phyloP scores from a whole-genome alignment of 2,113 vertebrate genomes.

The Alosa alosa region DNA sequence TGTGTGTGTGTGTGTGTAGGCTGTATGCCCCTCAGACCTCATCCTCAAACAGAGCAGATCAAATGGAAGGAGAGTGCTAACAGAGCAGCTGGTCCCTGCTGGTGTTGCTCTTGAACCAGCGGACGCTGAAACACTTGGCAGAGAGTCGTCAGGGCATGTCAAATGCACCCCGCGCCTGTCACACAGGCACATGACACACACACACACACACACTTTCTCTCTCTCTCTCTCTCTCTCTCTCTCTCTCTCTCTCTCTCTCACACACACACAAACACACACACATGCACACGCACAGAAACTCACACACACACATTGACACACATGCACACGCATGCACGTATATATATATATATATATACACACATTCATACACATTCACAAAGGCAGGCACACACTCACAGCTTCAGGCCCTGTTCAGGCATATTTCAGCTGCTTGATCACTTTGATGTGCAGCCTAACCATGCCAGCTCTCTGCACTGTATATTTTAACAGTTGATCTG shows the following conservation, averaged over 20 bases:
- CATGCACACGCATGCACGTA: background rate
- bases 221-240: no score
- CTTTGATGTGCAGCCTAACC: conserved; percentile 2
- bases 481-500: background rate
- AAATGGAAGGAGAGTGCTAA: background rate
- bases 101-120: background rate
- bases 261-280: conserved; percentile 19
- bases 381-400: background rate
- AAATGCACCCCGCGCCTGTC: background rate
- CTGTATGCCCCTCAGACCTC: background rate
- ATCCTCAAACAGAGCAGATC: background rate
- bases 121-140: background rate
- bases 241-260: no score
- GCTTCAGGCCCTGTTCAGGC: background rate
- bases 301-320: background rate
- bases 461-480: background rate
- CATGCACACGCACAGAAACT: background rate
- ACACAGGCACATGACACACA: background rate
- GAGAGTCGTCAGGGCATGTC: background rate
- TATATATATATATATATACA: background rate
- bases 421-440: conserved; percentile 6
- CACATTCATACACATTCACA: background rate
- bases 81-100: background rate
- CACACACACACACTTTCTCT: conserved; percentile 30
- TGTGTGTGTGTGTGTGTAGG: background rate